A percentile compares a stretch with the other conserved stretches of the same genome.
Evolutionary conservation across 2,113 vertebrate genomes (phyloP).

Genomic region (Vulpes vulpes): DNA sequence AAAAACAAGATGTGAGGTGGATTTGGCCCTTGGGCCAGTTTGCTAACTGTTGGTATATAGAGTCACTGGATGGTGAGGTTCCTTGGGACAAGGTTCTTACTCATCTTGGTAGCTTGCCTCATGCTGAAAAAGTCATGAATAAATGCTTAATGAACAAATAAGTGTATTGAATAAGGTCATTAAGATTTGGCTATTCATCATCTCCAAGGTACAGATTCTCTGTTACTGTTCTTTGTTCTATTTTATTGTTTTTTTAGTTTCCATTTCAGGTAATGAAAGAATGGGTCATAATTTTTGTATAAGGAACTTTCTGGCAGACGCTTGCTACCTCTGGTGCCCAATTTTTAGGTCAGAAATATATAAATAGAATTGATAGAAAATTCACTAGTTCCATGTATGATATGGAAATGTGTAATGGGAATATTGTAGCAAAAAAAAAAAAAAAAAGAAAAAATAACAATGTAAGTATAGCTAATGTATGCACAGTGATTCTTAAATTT

Average conservation of each 20-base stretch:
- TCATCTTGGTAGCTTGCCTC: neutral
- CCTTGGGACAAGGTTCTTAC: neutral
- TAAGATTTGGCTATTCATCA: slow-evolving; percentile 17
- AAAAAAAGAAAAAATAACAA: neutral
- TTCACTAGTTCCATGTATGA: neutral
- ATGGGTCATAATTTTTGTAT: slow-evolving; percentile 17
- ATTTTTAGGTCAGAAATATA: neutral
- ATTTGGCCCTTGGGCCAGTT: neutral
- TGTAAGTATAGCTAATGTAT: neutral
- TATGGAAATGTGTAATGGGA: slow-evolving; percentile 21
- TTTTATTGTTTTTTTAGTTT: slow-evolving; percentile 37
- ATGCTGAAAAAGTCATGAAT: neutral
- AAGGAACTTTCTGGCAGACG: slow-evolving; percentile 23
- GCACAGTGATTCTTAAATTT: neutral
- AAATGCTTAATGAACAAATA: neutral
- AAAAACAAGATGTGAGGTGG: neutral
- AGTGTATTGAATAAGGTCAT: neutral
- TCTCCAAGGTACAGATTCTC: neutral
- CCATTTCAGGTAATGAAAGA: neutral
- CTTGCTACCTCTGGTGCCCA: neutral
- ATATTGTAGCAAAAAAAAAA: neutral
- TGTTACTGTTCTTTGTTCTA: neutral
- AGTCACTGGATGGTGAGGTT: neutral
- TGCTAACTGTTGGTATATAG: neutral
- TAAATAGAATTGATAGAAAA: slow-evolving; percentile 32